A percentile compares a stretch with the other conserved stretches of the same genome.
Conservation (phyloP, 2,797 vertebrate genomes). For the Sparidentex hasta region DNA sequence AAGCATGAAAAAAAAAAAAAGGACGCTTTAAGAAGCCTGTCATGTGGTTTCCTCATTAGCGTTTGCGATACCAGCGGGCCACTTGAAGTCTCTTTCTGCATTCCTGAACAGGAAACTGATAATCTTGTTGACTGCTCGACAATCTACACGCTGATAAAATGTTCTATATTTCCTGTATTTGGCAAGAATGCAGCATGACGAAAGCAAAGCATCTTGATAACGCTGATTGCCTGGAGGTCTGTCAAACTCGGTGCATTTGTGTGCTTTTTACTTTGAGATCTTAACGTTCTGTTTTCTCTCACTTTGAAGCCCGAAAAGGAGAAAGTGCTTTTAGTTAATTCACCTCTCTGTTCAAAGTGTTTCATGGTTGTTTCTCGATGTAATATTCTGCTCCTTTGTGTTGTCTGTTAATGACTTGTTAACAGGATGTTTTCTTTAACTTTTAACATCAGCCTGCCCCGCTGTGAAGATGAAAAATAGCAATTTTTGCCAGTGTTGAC, state of each 20-base stretch:
- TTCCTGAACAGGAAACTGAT: slow-evolving; percentile 22
- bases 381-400: not conserved
- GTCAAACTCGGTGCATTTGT: not conserved
- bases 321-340: not conserved
- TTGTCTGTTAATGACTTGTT: not conserved
- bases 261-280: not conserved
- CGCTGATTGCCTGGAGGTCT: not conserved
- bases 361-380: not conserved
- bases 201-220: not conserved
- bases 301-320: not conserved
- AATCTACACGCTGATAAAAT: slow-evolving; percentile 26
- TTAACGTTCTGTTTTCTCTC: not conserved
- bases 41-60: slow-evolving; percentile 5
- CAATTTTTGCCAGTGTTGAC: not conserved
- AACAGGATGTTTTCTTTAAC: slow-evolving; percentile 7
- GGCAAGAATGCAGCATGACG: not conserved
- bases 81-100: slow-evolving; percentile 14
- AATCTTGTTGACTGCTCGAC: slow-evolving; percentile 6
- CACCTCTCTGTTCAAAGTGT: not conserved
- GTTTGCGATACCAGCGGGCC: not conserved
- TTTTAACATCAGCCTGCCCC: not conserved
- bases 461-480: not conserved
- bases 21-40: not conserved
- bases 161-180: not conserved
- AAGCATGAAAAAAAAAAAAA: not conserved